A percentile compares a stretch with the other conserved stretches of the same genome.
Conservation (phyloP, 2,888 invertebrate genomes). For the Allolobophora icterica region DNA sequence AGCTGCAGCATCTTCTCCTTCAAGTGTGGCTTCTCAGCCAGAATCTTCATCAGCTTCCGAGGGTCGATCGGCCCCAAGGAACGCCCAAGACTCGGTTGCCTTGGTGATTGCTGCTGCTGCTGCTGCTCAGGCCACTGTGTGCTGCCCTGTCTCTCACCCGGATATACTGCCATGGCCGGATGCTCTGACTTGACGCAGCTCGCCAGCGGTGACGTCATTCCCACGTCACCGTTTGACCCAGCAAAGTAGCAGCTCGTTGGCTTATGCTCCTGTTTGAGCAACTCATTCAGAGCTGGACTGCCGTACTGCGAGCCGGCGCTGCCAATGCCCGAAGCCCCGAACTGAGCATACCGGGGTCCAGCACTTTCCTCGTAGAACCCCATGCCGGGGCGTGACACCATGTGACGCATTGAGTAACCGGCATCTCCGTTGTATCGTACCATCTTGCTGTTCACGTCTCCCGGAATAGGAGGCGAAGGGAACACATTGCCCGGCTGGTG, state of each 20-base stretch:
- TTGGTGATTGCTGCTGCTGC: slow-evolving; percentile 35
- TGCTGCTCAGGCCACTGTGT: slow-evolving; percentile 42
- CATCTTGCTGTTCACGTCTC: background rate
- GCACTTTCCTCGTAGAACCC: background rate
- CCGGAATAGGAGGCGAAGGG: background rate
- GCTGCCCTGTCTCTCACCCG: slow-evolving; percentile 31
- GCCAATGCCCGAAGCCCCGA: background rate
- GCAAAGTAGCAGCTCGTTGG: slow-evolving; percentile 21
- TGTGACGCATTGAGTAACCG: background rate
- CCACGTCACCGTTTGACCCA: background rate
- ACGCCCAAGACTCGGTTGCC: background rate
- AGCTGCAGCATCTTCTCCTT: slow-evolving; percentile 32
- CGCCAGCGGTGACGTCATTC: background rate
- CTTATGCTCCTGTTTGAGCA: background rate
- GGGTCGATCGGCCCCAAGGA: background rate
- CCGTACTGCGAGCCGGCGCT: background rate
- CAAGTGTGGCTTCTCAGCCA: slow-evolving; percentile 24
- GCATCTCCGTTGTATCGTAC: background rate
- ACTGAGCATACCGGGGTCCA: background rate
- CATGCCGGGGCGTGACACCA: background rate
- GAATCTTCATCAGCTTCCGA: slow-evolving; percentile 27
- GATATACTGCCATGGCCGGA: slow-evolving; percentile 13
- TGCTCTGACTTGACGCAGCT: background rate
- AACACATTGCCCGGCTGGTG: background rate
- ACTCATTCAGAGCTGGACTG: background rate